Percentiles rank a stretch among this genome's conserved stretches.
Evolutionary conservation across 2,888 invertebrate genomes (phyloP).

Genomic region (Lomographa bimaculata): DNA sequence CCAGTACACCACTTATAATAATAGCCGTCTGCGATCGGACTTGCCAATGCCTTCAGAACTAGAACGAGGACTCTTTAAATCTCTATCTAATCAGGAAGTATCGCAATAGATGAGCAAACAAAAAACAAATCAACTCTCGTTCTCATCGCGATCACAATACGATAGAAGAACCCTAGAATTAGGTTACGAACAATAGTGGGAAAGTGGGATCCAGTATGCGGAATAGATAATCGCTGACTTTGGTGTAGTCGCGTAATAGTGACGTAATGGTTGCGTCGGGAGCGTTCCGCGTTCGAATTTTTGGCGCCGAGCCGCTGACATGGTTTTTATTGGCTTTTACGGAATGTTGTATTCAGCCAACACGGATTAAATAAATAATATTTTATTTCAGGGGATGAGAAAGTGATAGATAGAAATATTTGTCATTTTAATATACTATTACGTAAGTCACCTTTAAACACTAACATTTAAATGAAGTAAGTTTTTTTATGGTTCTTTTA

Average conservation of each 20-base stretch:
- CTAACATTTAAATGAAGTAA: too few species aligned
- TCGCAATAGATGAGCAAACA: slow-evolving; percentile 27
- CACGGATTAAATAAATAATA: too few species aligned
- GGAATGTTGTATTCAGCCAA: too few species aligned
- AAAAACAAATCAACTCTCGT: slow-evolving; percentile 33
- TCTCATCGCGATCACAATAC: slow-evolving; percentile 25
- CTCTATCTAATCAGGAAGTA: slow-evolving; percentile 22
- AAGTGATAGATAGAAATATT: too few species aligned
- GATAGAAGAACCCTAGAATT: slow-evolving; percentile 49
- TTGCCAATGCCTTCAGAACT: slow-evolving; percentile 4
- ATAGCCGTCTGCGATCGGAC: background rate
- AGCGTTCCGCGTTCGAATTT: slow-evolving; percentile 27
- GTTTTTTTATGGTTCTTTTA: too few species aligned
- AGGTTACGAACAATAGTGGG: slow-evolving; percentile 36
- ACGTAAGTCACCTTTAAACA: too few species aligned
- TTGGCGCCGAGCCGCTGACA: slow-evolving; percentile 8
- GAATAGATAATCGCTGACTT: slow-evolving; percentile 32
- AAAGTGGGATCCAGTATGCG: slow-evolving; percentile 32
- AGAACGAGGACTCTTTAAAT: slow-evolving; percentile 2
- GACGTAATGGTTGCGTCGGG: slow-evolving; percentile 29
- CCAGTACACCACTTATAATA: slow-evolving; percentile 1
- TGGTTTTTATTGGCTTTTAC: background rate
- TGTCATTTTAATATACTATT: too few species aligned
- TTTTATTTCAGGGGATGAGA: too few species aligned
- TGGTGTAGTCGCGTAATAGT: slow-evolving; percentile 29